phyloP scores from a whole-genome alignment of 2,797 vertebrate species.

The Hapalemur alaotrensis region DNA sequence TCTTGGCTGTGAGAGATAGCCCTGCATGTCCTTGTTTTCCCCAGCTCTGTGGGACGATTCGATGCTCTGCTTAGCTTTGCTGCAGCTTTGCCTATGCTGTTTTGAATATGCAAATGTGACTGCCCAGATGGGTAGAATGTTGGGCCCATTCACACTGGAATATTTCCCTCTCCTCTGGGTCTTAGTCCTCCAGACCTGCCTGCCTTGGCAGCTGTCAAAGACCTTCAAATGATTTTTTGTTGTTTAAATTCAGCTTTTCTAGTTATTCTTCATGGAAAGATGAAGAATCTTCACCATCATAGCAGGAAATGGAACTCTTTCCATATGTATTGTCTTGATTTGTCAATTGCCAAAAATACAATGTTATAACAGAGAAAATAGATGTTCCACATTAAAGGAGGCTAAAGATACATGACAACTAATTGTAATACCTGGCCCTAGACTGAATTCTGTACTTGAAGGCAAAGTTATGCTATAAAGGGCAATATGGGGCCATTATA shows the following conservation, averaged over 20 bases:
- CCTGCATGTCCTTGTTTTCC: not conserved
- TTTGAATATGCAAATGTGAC: not conserved
- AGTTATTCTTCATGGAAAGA: not conserved
- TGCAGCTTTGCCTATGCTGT: not conserved
- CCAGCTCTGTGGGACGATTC: rapidly evolving
- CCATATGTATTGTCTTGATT: not conserved
- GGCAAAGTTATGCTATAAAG: not conserved
- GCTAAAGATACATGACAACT: not conserved
- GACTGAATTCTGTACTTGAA: not conserved
- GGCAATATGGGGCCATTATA: not conserved
- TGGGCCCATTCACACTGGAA: no score
- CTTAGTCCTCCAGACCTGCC: not conserved
- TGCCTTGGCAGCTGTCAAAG: not conserved
- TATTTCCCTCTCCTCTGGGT: not conserved
- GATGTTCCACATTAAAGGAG: not conserved
- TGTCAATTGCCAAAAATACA: not conserved
- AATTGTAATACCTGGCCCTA: not conserved
- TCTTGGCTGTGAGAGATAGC: not conserved
- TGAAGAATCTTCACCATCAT: not conserved
- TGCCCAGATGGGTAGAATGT: not conserved
- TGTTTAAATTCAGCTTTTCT: not conserved
- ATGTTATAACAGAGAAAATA: not conserved
- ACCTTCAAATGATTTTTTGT: not conserved
- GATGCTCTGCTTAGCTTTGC: not conserved
- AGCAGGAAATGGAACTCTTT: not conserved